Evolutionary conservation across 2,797 vertebrate genomes (phyloP).

Genomic region (Tympanoctomys barrerae): DNA sequence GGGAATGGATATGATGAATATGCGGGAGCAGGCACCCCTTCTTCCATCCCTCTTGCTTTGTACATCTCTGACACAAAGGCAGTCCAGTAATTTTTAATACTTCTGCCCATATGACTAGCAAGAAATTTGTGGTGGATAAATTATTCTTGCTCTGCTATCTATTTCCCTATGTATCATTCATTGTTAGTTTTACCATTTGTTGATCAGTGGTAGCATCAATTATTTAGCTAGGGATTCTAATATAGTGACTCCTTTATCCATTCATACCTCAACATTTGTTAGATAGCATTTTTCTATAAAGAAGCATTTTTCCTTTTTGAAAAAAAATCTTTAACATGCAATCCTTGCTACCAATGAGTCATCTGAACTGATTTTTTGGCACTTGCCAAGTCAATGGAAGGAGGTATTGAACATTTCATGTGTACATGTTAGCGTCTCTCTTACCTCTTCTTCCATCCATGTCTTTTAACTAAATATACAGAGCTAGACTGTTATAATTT

Average conservation of each 20-base stretch:
- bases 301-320: not conserved
- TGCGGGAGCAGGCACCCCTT: not conserved
- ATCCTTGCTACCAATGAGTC: not conserved
- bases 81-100: not conserved
- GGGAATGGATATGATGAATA: not conserved
- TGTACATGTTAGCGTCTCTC: not conserved
- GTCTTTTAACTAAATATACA: not conserved
- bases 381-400: not conserved
- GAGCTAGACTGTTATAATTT: not conserved
- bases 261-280: not conserved
- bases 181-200: not conserved
- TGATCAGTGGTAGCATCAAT: not conserved
- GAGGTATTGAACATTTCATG: not conserved
- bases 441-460: not conserved
- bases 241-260: not conserved
- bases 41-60: not conserved
- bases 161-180: not conserved
- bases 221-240: not conserved
- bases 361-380: not conserved
- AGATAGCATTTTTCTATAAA: not conserved
- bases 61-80: not conserved
- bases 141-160: not conserved
- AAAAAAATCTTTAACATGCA: conserved; percentile 26
- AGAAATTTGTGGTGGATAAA: not conserved
- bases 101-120: not conserved